These are phyloP conservation scores for Tolmerus cingulatus DNA, from an alignment of 2,888 invertebrate genomes.

Conservation along the genomic window DNA sequence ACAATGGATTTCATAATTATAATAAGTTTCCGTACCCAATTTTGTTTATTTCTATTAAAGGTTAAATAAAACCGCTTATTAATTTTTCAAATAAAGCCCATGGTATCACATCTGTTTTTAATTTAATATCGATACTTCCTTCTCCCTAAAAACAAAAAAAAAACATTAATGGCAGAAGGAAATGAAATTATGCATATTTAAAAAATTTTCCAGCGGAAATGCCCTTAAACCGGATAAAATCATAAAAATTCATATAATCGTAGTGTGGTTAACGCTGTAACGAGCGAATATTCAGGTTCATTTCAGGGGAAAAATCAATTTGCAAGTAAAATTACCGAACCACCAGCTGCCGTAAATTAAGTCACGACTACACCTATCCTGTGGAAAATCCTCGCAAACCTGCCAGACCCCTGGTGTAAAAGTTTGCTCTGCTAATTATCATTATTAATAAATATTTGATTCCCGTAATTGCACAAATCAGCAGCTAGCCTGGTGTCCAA, in stretches of 20 bases:
- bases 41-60: too few species aligned
- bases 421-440: not conserved
- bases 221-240: not conserved
- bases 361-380: not conserved
- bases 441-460: not conserved
- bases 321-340: not conserved
- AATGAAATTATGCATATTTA: not conserved
- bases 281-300: not conserved
- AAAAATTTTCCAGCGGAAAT: not conserved
- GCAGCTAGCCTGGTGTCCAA: not conserved
- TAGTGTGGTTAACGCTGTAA: not conserved
- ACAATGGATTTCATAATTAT: too few species aligned
- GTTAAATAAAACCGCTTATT: too few species aligned
- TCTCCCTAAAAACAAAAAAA: not conserved
- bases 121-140: not conserved
- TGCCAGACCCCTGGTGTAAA: not conserved
- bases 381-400: not conserved
- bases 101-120: not conserved
- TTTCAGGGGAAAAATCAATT: not conserved
- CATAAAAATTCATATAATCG: not conserved
- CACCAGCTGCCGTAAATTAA: not conserved
- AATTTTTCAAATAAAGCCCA: not conserved
- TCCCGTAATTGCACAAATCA: not conserved
- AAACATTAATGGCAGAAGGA: not conserved
- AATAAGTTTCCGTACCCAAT: too few species aligned